Evolutionary conservation across 2,797 vertebrate genomes (phyloP).

Genomic region (Aplochiton taeniatus): DNA sequence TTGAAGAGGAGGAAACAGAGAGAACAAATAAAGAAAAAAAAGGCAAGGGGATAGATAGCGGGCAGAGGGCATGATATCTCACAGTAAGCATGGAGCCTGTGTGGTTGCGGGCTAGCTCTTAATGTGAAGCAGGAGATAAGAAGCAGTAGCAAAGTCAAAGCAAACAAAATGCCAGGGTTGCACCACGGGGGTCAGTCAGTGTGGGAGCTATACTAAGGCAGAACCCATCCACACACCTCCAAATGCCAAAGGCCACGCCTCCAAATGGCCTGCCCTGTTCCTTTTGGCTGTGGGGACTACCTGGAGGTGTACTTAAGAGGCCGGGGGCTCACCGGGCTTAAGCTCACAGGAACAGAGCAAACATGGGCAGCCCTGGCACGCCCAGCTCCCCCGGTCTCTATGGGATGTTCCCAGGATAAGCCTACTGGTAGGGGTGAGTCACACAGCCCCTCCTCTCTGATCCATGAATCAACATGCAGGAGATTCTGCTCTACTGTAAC

Average conservation of each 20-base stretch:
- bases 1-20: conserved; percentile 19
- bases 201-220: neutral
- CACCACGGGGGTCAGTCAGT: neutral
- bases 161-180: conserved; percentile 34
- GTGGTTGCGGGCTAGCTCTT: conserved; percentile 42
- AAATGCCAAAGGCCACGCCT: neutral
- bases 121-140: conserved; percentile 39
- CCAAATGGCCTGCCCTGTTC: conserved; percentile 12
- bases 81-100: conserved; percentile 21
- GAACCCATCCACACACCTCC: neutral
- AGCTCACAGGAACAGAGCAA: conserved; percentile 40
- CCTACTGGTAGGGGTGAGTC: too few species aligned
- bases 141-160: conserved; percentile 30
- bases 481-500: conserved; percentile 45
- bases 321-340: conserved; percentile 16
- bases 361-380: too few species aligned
- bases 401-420: too few species aligned
- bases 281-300: neutral
- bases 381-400: too few species aligned
- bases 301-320: neutral
- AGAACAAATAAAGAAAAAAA: neutral
- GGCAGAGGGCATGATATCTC: conserved; percentile 27
- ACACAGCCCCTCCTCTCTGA: too few species aligned
- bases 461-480: neutral
- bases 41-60: conserved; percentile 14